Base-by-base conservation (phyloP, 2,888 invertebrate species). In the Synergus laeviventris region DNA sequence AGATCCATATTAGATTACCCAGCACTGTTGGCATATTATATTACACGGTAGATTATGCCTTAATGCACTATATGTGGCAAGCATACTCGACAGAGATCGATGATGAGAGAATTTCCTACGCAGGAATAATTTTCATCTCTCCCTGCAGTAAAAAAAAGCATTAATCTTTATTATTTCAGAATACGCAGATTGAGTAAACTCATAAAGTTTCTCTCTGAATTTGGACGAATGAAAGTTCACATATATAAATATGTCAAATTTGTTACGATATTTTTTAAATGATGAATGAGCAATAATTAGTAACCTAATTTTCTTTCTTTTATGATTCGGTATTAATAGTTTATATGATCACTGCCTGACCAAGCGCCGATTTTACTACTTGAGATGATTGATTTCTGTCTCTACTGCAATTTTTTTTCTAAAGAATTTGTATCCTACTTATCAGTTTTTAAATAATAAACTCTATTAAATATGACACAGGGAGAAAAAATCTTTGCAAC, bases 401-500 rank as follows among this genome's bases (percentile, higher is more conserved):
- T 31, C 31, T 31, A 31, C 31, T 31, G 5, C 3, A 3, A 31
- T 31, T 5, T 31, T 31, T 31, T 5, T 4, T 31, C 31, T 31
- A 5, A 31, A 31, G 31, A 31, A 31, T 31, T 31, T 31, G n/a
- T n/a, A n/a, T n/a, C n/a, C n/a, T n/a, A n/a, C n/a, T 31, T 31
- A 31, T 31, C 0, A 31, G 31, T 59, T 59, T 21, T 4, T 4
- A 12, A 59, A 21, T 24, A 59, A 59, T 1, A 4, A 1, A 4
- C 5, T 2, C 12, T 59, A 7, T 1, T 59, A 1, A 24, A 59
- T 24, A 49, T 49, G 31, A 49, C n/a, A 9, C 0, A 16, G 8
- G 8, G 31, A 70, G 84, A 84, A 82, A 86, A 86, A 85, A 85
- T 88, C 85, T 84, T 83, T 81, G 81, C 74, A 81, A 76, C 81